Evolutionary conservation across 2,797 vertebrate species (phyloP).

Genomic region (Helostoma temminkii): DNA sequence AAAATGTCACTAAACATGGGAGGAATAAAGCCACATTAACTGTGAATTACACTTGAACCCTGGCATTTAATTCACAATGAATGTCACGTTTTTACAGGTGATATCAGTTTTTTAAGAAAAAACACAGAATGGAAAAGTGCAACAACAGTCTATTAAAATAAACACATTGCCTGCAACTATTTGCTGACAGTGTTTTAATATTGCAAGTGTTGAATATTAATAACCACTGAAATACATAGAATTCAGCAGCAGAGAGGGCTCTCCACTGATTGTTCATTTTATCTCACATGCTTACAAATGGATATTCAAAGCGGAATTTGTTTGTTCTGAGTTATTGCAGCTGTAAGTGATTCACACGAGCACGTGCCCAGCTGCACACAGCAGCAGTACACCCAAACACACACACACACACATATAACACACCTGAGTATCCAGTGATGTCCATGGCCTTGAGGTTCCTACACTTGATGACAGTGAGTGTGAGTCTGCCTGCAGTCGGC

Average conservation of each 20-base stretch:
- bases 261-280: constrained; percentile 31
- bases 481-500: constrained; percentile 96
- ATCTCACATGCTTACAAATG: constrained; percentile 38
- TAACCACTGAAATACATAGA: constrained; percentile 60
- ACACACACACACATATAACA: constrained; percentile 22
- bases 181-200: constrained; percentile 67
- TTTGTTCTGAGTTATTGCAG: constrained; percentile 23
- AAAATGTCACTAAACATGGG: constrained; percentile 58
- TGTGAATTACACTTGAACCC: constrained; percentile 40
- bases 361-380: not conserved
- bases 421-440: constrained; percentile 98
- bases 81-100: constrained; percentile 54
- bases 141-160: constrained; percentile 41
- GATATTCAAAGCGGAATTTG: constrained; percentile 16
- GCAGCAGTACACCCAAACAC: not conserved
- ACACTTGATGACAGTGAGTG: constrained; percentile 98
- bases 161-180: constrained; percentile 48
- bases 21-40: constrained; percentile 32
- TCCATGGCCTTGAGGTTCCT: constrained; percentile 99
- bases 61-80: constrained; percentile 54
- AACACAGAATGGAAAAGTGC: constrained; percentile 33
- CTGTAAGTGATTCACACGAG: constrained; percentile 23
- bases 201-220: constrained; percentile 57
- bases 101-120: constrained; percentile 18
- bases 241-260: not conserved